phyloP scores from a whole-genome alignment of 2,113 vertebrate genomes.

The Nothocercus julius region DNA sequence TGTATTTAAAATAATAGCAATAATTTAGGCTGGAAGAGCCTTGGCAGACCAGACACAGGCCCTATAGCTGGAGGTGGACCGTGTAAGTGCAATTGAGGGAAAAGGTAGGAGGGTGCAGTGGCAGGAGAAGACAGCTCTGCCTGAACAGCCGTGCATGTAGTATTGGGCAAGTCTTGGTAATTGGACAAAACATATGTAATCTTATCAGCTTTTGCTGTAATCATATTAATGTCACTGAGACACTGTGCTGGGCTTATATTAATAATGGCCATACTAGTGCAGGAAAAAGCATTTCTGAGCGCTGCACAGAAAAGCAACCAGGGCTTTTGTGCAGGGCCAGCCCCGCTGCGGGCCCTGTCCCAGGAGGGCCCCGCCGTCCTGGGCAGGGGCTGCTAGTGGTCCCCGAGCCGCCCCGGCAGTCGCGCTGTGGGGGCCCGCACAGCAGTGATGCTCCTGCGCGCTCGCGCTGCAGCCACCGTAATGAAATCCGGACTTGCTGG shows the following conservation, averaged over 20 bases:
- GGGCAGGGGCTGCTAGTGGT: not conserved
- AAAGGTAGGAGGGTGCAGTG: not conserved
- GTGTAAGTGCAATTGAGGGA: not conserved
- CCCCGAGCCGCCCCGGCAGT: accelerated
- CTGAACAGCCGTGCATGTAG: not conserved
- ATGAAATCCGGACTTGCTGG: not conserved
- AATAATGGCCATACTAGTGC: not conserved
- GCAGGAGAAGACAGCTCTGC: accelerated
- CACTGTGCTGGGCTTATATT: not conserved
- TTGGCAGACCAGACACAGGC: not conserved
- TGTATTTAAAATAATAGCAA: not conserved
- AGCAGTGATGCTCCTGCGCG: not conserved
- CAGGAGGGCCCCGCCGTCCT: not conserved
- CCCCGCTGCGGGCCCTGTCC: not conserved
- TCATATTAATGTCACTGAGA: not conserved
- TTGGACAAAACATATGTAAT: not conserved
- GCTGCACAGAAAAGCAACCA: not conserved
- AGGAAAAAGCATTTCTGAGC: not conserved
- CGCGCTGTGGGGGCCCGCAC: not conserved
- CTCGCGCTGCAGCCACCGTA: not conserved
- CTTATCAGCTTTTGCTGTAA: not conserved
- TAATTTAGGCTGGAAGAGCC: not conserved
- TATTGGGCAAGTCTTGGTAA: accelerated
- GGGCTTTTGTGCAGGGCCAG: accelerated
- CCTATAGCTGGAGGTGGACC: not conserved